Evolutionary conservation across 2,888 invertebrate species (phyloP).

Genomic region (Malachius bipustulatus): DNA sequence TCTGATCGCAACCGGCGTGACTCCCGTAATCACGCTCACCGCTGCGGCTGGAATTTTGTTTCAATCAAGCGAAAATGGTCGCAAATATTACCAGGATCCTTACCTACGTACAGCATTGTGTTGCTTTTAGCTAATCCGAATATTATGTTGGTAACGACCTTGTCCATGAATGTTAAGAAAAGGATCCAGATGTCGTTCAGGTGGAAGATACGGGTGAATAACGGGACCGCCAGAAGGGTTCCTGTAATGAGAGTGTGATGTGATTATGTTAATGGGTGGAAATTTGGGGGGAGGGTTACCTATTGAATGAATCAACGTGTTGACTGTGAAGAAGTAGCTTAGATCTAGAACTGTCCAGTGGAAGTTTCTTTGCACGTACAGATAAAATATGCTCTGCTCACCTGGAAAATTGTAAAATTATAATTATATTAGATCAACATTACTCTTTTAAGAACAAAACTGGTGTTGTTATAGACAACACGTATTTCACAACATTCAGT

Average conservation of each 20-base stretch:
- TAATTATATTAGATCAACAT: no score
- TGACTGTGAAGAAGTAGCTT: constrained; percentile 45
- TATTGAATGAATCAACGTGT: constrained; percentile 43
- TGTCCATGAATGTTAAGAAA: constrained; percentile 34
- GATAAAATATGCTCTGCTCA: constrained; percentile 46
- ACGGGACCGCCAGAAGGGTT: constrained; percentile 26
- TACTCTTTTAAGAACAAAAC: no score
- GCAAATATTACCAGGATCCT: constrained; percentile 8
- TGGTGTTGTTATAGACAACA: no score
- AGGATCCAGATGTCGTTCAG: constrained; percentile 34
- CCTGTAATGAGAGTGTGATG: constrained; percentile 22
- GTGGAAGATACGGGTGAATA: constrained; percentile 32
- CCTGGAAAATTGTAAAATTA: no score
- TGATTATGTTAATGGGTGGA: background rate
- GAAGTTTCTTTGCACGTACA: constrained; percentile 46
- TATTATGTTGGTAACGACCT: constrained; percentile 35
- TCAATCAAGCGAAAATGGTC: background rate
- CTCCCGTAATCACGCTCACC: constrained; percentile 31
- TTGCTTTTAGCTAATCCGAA: constrained; percentile 30
- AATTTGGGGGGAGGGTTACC: constrained; percentile 36
- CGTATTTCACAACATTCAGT: no score
- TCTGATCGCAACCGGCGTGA: constrained; percentile 31
- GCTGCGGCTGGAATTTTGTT: constrained; percentile 12
- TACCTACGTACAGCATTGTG: constrained; percentile 34
- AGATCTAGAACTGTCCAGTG: constrained; percentile 48